phyloP scores from a whole-genome alignment of 2,888 invertebrate species.

The Leptinotarsa haldemani region DNA sequence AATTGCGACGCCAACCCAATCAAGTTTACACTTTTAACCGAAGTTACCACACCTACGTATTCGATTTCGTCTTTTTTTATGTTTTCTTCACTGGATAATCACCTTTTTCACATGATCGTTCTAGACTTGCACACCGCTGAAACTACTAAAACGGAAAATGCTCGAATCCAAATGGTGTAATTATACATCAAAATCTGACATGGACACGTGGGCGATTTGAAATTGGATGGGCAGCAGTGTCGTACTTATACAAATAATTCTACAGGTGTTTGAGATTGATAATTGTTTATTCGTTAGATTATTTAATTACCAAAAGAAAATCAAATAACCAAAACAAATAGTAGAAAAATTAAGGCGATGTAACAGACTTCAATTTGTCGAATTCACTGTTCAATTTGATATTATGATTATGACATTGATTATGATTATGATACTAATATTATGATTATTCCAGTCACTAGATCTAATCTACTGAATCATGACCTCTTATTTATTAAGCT shows the following conservation, averaged over 20 bases:
- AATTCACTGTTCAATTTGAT: too few species aligned
- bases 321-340: too few species aligned
- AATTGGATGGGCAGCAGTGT: conserved; percentile 5
- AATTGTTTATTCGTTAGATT: too few species aligned
- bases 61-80: conserved; percentile 6
- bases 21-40: conserved; percentile 11
- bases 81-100: conserved; percentile 2
- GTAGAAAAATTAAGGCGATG: too few species aligned
- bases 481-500: too few species aligned
- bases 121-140: neutral
- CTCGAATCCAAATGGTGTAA: neutral
- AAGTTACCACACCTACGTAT: conserved; percentile 9
- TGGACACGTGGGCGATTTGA: conserved; percentile 3
- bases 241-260: neutral
- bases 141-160: conserved; percentile 8
- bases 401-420: too few species aligned
- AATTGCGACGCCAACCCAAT: conserved; percentile 1
- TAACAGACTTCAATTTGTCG: too few species aligned
- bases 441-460: too few species aligned
- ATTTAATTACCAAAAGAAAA: too few species aligned
- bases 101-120: neutral
- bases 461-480: too few species aligned
- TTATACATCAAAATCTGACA: neutral
- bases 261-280: too few species aligned
- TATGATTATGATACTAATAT: too few species aligned